A percentile compares a stretch with the other conserved stretches of the same genome.
Evolutionary conservation across 1,140 invertebrate species (phyloP).

Genomic region (Drosophila novamexicana): DNA sequence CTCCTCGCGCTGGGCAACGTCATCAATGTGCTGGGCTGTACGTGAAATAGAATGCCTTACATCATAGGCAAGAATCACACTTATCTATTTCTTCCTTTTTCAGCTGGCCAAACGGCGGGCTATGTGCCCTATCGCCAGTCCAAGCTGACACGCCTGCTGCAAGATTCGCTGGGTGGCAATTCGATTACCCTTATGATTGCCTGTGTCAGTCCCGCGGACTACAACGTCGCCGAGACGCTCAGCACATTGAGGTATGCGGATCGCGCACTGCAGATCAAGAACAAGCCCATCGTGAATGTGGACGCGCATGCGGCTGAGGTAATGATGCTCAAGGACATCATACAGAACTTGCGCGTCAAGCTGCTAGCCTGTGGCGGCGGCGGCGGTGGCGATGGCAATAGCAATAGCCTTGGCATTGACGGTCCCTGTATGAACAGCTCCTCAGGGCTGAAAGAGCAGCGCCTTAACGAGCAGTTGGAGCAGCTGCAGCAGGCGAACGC

Average conservation of each 20-base stretch:
- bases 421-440: slow-evolving; percentile 53
- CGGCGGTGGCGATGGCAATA: not conserved
- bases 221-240: slow-evolving; percentile 94
- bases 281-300: slow-evolving; percentile 96
- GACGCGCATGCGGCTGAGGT: slow-evolving; percentile 91
- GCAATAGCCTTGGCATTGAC: slow-evolving; percentile 61
- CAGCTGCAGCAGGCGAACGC: slow-evolving; percentile 31
- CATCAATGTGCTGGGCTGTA: slow-evolving; percentile 92
- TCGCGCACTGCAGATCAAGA: slow-evolving; percentile 95
- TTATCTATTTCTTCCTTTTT: not conserved
- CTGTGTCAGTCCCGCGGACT: slow-evolving; percentile 95
- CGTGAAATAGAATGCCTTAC: slow-evolving; percentile 17
- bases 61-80: not conserved
- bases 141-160: slow-evolving; percentile 95
- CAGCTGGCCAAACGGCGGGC: slow-evolving; percentile 85
- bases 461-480: slow-evolving; percentile 33
- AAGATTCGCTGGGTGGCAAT: slow-evolving; percentile 96
- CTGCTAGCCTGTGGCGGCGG: slow-evolving; percentile 84
- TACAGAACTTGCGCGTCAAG: slow-evolving; percentile 88
- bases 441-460: slow-evolving; percentile 7
- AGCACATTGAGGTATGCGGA: slow-evolving; percentile 96
- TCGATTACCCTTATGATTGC: slow-evolving; percentile 97
- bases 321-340: slow-evolving; percentile 87
- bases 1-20: slow-evolving; percentile 96
- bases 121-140: slow-evolving; percentile 95